phyloP scores from a whole-genome alignment of 2,797 vertebrate species.

The Leuciscus waleckii region DNA sequence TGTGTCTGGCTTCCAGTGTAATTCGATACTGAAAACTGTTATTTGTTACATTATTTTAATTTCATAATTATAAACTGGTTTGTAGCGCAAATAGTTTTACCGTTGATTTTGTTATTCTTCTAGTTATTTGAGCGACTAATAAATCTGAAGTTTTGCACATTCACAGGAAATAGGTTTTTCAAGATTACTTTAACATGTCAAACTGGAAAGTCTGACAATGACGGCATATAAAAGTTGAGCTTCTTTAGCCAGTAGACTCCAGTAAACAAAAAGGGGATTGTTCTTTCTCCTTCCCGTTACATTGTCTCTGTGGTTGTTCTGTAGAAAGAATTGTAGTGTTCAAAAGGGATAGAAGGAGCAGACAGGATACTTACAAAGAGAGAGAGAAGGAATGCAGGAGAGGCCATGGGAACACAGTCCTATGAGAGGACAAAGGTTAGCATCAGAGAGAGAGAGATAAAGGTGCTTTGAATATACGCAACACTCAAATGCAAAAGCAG shows the following conservation, averaged over 20 bases:
- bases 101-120: neutral
- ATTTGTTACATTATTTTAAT: no score
- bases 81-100: no score
- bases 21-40: neutral
- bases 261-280: neutral
- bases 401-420: constrained; percentile 99
- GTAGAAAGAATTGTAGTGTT: neutral
- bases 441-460: constrained; percentile 62
- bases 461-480: constrained; percentile 69
- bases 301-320: neutral
- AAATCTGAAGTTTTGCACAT: neutral
- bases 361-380: constrained; percentile 96
- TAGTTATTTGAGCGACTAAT: neutral
- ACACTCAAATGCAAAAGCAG: constrained; percentile 54
- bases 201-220: neutral
- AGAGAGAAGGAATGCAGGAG: constrained; percentile 99
- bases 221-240: neutral
- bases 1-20: neutral
- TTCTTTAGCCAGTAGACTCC: neutral
- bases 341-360: neutral
- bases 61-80: no score
- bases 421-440: constrained; percentile 84
- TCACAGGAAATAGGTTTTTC: neutral
- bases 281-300: neutral
- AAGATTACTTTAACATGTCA: neutral